A percentile compares a stretch with the other conserved stretches of the same genome.
Evolutionary conservation across 2,888 invertebrate genomes (phyloP).

Genomic region (Acanthosepion esculentum): DNA sequence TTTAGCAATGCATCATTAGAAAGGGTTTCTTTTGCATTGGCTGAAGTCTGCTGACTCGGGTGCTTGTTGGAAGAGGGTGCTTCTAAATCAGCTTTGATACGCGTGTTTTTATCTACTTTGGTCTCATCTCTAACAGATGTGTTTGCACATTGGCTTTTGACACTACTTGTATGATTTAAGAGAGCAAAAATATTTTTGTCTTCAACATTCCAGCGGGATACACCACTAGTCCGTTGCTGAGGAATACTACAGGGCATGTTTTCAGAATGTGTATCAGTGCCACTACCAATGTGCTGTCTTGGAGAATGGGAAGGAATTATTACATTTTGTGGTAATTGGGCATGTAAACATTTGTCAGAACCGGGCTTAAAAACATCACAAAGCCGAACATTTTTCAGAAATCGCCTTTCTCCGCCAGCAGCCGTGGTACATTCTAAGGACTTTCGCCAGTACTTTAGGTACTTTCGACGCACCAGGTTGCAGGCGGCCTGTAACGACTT

Average conservation of each 20-base stretch:
- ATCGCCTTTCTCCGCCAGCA: conserved; percentile 2
- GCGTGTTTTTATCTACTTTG: background rate
- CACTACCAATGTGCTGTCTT: background rate
- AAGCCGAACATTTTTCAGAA: conserved; percentile 39
- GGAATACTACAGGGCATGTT: background rate
- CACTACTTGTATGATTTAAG: background rate
- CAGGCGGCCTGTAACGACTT: conserved; percentile 39
- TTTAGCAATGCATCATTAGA: background rate
- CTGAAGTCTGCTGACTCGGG: too few species aligned
- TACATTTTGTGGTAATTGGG: conserved; percentile 34
- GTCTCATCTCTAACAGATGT: background rate
- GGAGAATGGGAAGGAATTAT: conserved; percentile 25
- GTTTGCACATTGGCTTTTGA: background rate
- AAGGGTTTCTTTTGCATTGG: background rate
- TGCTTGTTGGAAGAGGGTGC: background rate
- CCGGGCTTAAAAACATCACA: conserved; percentile 46
- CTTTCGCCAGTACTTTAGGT: conserved; percentile 36
- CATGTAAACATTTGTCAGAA: conserved; percentile 41
- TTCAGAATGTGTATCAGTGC: background rate
- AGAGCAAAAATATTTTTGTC: conserved; percentile 44
- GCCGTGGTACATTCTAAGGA: conserved; percentile 11
- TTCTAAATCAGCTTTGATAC: background rate
- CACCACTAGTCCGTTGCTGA: background rate
- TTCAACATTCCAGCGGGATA: background rate
- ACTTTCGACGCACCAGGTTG: conserved; percentile 33